These are phyloP conservation scores for Caranx ignobilis DNA, from an alignment of 2,113 vertebrate species.

Conservation along the genomic window DNA sequence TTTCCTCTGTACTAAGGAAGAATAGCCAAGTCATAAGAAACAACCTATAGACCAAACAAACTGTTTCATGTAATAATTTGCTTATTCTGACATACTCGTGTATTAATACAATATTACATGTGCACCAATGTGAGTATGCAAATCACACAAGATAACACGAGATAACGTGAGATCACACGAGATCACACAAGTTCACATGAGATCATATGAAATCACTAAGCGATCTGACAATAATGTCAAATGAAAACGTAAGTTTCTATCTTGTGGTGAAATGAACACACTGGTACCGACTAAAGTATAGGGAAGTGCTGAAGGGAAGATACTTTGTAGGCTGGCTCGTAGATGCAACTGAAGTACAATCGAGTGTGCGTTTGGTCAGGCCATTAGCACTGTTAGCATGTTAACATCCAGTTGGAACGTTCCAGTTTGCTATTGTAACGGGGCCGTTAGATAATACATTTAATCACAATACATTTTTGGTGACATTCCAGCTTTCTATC, in stretches of 20 bases:
- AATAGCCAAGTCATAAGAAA: not conserved
- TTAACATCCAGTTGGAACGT: not conserved
- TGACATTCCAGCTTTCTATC: too few relatives aligned
- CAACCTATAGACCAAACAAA: not conserved
- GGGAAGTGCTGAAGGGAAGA: not conserved
- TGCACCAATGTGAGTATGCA: too few relatives aligned
- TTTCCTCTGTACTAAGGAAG: too few relatives aligned
- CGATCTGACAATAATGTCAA: not conserved
- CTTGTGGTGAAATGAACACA: not conserved
- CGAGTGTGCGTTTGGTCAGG: not conserved
- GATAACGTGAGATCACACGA: too few relatives aligned
- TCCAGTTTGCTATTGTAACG: not conserved
- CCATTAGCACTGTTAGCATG: conserved; percentile 13
- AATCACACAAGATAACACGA: too few relatives aligned
- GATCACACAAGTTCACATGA: too few relatives aligned
- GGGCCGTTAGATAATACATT: not conserved
- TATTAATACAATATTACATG: not conserved
- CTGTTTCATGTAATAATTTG: not conserved
- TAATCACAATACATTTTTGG: not conserved
- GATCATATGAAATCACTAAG: too few relatives aligned
- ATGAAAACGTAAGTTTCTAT: not conserved
- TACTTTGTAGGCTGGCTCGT: not conserved
- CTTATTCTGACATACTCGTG: not conserved
- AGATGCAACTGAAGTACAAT: too few relatives aligned
- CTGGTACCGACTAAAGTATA: not conserved